phyloP scores from a whole-genome alignment of 2,113 vertebrate genomes.

The Lamprologus speciosus region DNA sequence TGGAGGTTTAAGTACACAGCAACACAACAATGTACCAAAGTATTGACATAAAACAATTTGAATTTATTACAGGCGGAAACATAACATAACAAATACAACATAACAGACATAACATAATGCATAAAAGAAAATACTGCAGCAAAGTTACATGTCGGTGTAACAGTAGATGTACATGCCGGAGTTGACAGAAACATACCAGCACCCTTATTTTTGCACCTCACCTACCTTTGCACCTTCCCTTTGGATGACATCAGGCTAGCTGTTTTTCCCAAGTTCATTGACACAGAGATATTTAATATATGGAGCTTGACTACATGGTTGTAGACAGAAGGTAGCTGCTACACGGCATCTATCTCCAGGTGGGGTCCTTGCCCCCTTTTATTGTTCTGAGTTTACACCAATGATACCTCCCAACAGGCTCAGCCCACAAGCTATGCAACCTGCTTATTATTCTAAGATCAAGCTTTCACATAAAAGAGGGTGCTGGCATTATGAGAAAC shows the following conservation, averaged over 20 bases:
- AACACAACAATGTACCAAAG: background rate
- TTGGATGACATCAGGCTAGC: background rate
- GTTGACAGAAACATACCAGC: background rate
- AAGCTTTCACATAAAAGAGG: slow-evolving; percentile 37
- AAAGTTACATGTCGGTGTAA: background rate
- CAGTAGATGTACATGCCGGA: background rate
- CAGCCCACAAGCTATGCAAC: background rate
- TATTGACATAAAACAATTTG: background rate
- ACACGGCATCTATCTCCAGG: background rate
- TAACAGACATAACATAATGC: background rate
- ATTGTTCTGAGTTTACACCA: slow-evolving; percentile 19
- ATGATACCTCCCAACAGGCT: slow-evolving; percentile 8
- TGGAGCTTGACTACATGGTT: background rate
- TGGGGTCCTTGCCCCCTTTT: background rate
- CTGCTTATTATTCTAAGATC: slow-evolving; percentile 41
- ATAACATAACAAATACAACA: background rate
- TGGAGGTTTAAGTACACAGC: background rate
- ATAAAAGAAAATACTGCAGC: background rate
- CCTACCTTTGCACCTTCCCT: background rate
- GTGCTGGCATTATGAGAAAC: slow-evolving; percentile 35
- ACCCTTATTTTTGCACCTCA: background rate
- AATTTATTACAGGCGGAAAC: background rate
- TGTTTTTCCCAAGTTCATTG: background rate
- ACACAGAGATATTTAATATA: background rate
- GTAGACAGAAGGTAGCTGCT: slow-evolving; percentile 25